Conservation (phyloP, 2,113 vertebrate species). For the Fregata magnificens region DNA sequence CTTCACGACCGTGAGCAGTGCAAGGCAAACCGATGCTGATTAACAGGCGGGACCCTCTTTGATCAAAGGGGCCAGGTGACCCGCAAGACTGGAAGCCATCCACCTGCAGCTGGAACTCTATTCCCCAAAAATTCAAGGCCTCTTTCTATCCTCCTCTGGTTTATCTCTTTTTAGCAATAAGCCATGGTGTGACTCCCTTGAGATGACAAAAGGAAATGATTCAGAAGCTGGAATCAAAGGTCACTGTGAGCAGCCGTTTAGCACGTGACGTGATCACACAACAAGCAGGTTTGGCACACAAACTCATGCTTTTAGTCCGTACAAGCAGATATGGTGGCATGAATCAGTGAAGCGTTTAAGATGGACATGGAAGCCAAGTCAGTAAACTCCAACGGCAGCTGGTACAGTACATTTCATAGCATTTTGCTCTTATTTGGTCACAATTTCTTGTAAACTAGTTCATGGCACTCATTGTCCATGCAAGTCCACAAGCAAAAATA, state of each 20-base stretch:
- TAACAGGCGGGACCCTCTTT: constrained; percentile 28
- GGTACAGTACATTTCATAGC: constrained; percentile 70
- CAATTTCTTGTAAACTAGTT: constrained; percentile 81
- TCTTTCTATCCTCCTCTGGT: constrained; percentile 54
- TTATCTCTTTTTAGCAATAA: constrained; percentile 92
- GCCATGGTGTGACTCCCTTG: constrained; percentile 98
- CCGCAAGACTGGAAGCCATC: constrained; percentile 67
- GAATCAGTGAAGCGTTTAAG: constrained; percentile 60
- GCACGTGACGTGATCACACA: constrained; percentile 70
- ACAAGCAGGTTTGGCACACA: constrained; percentile 77
- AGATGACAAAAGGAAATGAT: constrained; percentile 79
- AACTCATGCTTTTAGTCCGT: constrained; percentile 86
- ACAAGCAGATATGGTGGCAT: constrained; percentile 64
- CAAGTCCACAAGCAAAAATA: constrained; percentile 71
- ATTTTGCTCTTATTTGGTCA: constrained; percentile 79
- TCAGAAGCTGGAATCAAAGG: constrained; percentile 69
- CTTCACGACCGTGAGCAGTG: constrained; percentile 57
- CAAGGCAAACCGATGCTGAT: constrained; percentile 60
- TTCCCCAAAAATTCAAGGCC: constrained; percentile 82
- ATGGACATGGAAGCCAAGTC: constrained; percentile 58
- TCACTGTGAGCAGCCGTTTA: constrained; percentile 48
- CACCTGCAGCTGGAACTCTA: constrained; percentile 69
- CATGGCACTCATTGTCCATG: constrained; percentile 77
- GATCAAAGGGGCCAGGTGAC: constrained; percentile 48
- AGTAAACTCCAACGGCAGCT: constrained; percentile 65